These are phyloP conservation scores for Pomatostomus ruficeps DNA, from an alignment of 2,113 vertebrate species.

Conservation along the genomic window DNA sequence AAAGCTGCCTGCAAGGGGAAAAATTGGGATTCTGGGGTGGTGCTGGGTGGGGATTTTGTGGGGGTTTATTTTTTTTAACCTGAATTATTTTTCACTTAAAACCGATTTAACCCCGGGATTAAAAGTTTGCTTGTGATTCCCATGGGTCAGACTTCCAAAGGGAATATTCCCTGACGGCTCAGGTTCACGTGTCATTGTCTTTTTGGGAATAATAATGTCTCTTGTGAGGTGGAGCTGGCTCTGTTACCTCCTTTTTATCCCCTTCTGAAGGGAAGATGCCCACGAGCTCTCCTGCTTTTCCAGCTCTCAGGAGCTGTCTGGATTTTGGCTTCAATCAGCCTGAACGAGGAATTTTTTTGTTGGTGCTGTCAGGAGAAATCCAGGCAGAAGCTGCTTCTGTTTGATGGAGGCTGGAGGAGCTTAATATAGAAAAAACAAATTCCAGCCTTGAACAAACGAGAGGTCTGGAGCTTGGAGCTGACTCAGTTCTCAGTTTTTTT, in stretches of 20 bases:
- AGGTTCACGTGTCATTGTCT: background rate
- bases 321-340: background rate
- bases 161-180: accelerated
- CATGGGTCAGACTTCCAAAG: background rate
- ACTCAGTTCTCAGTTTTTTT: background rate
- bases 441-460: background rate
- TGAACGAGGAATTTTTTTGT: background rate
- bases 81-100: background rate
- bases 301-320: background rate
- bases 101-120: background rate
- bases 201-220: background rate
- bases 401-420: background rate
- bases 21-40: background rate
- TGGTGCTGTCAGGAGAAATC: background rate
- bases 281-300: background rate
- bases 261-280: background rate
- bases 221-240: background rate
- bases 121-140: background rate
- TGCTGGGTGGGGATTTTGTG: background rate
- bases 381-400: background rate
- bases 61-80: background rate
- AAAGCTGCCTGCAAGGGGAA: background rate
- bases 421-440: background rate
- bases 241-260: background rate
- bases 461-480: background rate